Base-by-base conservation (phyloP, 2,888 invertebrate genomes). In the Mactromeris polynyma region DNA sequence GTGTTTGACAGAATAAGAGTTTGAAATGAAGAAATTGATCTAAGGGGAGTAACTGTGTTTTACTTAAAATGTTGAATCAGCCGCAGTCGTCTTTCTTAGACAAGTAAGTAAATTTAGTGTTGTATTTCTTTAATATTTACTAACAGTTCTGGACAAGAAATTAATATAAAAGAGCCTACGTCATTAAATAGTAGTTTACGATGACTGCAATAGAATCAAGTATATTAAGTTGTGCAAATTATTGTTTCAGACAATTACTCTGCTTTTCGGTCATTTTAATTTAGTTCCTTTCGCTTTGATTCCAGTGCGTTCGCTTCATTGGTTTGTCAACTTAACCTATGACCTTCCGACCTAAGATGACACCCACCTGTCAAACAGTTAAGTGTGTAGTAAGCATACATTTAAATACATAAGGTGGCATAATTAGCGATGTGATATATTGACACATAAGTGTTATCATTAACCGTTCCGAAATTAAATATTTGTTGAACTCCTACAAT, bases 361-460 rank as follows among this genome's bases (percentile, higher is more conserved):
- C 89, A 87, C 89, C 89, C 89, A 89, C 89, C 89, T 89, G 87
- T 87, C 87, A 87, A 64, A 42, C 42, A 33, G 38, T 79, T 82
- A 82, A 64, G 42, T 58, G 40, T 3, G 26, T 40, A 17, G 33
- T 36, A 19, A 36, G 31, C 17, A 58, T 19, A 81, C 21, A 81
- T 21, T 81, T 80, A 38, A 33, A 77, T 36, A n/a, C n/a, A 36
- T 19, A 31, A 51, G 31, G 17, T 81, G 31, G n/a, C 33, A 17
- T 7, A 51, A 31, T 31, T 33, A 77, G 21, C 36, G 36, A 77
- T 31, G 36, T 21, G n/a, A 19, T 77, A 77, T 19, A 77, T 77
- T 26, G 77, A 77, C 21, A 33, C 11, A 33, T 14, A 19, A 21
- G 40, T 77, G 40, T 4, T 77, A 40, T 21, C 4, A 26, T 64